These are phyloP conservation scores for Sminthurides bifidus DNA, from an alignment of 1,140 invertebrate genomes.

Conservation along the genomic window DNA sequence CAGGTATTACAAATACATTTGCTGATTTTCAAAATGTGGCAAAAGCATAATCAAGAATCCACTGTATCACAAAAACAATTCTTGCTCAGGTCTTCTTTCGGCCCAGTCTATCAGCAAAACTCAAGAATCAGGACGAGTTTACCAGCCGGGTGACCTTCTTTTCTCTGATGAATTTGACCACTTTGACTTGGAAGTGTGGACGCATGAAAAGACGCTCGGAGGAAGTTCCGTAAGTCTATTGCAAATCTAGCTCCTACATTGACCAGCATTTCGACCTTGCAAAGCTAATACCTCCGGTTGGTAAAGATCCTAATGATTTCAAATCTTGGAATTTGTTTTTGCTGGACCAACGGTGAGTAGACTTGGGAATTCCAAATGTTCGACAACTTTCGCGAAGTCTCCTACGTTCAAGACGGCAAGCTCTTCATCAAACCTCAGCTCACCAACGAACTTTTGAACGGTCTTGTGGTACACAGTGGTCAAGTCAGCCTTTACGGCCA, in stretches of 20 bases:
- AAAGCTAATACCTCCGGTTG: too few relatives aligned
- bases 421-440: background rate
- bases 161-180: background rate
- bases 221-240: too few relatives aligned
- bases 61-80: slow-evolving; percentile 1
- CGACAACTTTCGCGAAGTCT: background rate
- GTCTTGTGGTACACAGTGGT: too few relatives aligned
- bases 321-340: too few relatives aligned
- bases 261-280: too few relatives aligned
- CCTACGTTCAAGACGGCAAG: background rate
- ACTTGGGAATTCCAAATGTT: background rate
- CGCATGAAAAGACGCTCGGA: background rate
- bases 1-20: background rate
- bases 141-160: background rate
- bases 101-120: background rate
- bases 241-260: too few relatives aligned
- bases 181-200: background rate
- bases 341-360: too few relatives aligned
- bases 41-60: too few relatives aligned
- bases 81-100: background rate
- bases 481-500: too few relatives aligned
- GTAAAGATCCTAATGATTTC: too few relatives aligned
- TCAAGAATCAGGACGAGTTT: too few relatives aligned
- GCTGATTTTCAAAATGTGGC: background rate
- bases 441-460: background rate